Conservation (phyloP, 2,888 invertebrate genomes). For the Leptarthrus brevirostris region DNA sequence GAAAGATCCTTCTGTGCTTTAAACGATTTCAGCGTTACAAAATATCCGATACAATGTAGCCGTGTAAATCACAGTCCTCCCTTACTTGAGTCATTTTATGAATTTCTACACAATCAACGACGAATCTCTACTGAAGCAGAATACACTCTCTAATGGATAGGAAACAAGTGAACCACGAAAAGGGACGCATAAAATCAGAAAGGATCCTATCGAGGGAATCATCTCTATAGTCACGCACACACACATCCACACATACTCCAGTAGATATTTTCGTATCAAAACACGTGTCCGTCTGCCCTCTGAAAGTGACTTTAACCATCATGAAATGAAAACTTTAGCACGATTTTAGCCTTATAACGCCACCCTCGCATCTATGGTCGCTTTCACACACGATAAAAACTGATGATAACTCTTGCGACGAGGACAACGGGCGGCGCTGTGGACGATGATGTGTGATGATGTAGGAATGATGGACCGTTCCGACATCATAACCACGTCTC, state of each 20-base stretch:
- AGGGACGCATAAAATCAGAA: constrained; percentile 20
- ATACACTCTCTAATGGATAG: neutral
- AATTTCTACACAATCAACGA: constrained; percentile 6
- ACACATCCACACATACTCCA: neutral
- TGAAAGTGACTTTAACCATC: neutral
- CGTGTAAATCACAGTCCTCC: no score
- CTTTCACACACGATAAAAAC: neutral
- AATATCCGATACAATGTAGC: no score
- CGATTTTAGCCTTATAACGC: neutral
- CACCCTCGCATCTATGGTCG: neutral
- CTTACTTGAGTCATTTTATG: no score
- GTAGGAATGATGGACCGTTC: constrained; percentile 35
- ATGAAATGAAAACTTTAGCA: neutral
- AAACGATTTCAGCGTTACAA: no score
- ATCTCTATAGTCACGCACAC: neutral
- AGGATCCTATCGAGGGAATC: neutral
- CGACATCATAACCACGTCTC: constrained; percentile 20
- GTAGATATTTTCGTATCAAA: neutral
- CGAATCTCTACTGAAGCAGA: constrained; percentile 14
- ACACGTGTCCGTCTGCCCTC: constrained; percentile 17
- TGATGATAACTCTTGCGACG: constrained; percentile 2
- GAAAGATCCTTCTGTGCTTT: no score
- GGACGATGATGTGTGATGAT: constrained; percentile 29
- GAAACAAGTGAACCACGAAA: constrained; percentile 32
- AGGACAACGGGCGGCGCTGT: constrained; percentile 16